Evolutionary conservation across 2,888 invertebrate genomes (phyloP), one percentile per base, ranked within the genome.

Genomic region (Rhagonycha fulva): DNA sequence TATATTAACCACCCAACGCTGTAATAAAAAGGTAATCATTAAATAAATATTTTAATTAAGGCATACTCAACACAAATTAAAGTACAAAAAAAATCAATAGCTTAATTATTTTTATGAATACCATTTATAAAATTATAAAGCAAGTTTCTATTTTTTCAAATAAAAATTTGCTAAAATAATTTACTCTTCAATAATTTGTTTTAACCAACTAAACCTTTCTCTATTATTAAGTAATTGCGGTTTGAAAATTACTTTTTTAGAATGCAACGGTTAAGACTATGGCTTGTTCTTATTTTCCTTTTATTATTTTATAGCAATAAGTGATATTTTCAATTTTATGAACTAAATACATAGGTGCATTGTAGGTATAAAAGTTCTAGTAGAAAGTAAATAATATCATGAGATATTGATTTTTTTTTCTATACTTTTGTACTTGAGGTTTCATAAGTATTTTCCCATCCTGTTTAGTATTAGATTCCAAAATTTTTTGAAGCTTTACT

Each of bases 201-300:
- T 24, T 66, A 14, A 26, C 24, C 63, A 66, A 66, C 63, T 66
- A 24, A 66, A 66, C 63, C 63, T 66, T 26, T 62, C 62, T 62
- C 63, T 30, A 71, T 71, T 71, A 63, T 71, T 71, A 14, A 14
- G 28, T 63, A 28, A 63, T 71, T 63, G 63, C 63, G 71, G 71
- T 63, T 63, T 68, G 30, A 14, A 30, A 71, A 71, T 32, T 32
- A 71, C 30, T 32, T 63, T 62, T 23, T 9, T 14, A 63, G 24
- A 30, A 71, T 12, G 30, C 62, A 63, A 71, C 71, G 19, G 71
- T 71, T 71, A n/a, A 66, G 12, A 24, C 24, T 12, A 66, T 66
- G 23, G 24, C 63, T 23, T 66, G 24, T 66, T 66, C 47, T 47
- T n/a, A n/a, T 47, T 47, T 47, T n/a, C 47, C n/a, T 47, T 32